Percentiles rank a stretch among this genome's conserved stretches.
Conservation (phyloP, 2,888 invertebrate genomes). For the Himalopsyche kuldschensis region DNA sequence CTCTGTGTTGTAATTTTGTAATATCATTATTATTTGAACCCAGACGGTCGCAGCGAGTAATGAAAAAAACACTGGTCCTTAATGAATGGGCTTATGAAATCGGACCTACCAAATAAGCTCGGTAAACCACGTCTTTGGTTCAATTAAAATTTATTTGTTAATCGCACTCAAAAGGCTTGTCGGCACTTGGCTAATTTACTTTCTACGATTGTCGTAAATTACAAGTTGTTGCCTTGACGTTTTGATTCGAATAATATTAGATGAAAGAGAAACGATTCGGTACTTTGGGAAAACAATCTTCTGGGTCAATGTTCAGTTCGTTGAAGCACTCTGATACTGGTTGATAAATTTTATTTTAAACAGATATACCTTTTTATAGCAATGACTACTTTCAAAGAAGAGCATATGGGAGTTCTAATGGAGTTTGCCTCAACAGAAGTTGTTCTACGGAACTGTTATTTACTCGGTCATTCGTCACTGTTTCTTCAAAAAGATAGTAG, state of each 20-base stretch:
- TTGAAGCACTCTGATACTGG: background rate
- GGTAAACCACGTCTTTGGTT: constrained; percentile 27
- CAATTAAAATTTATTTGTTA: constrained; percentile 39
- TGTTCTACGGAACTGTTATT: no score
- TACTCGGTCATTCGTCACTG: no score
- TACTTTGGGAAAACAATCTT: background rate
- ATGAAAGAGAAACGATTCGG: constrained; percentile 2
- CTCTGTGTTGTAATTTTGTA: no score
- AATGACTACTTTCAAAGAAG: no score
- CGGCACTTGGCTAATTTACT: constrained; percentile 33
- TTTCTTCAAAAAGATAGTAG: no score
- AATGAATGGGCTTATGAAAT: constrained; percentile 35
- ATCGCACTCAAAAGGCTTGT: constrained; percentile 36
- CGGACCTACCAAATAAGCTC: constrained; percentile 28
- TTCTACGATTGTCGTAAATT: constrained; percentile 30
- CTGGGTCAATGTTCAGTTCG: background rate
- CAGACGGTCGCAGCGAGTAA: background rate
- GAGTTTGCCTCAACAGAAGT: no score
- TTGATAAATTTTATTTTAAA: no score
- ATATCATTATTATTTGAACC: background rate
- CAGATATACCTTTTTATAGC: no score
- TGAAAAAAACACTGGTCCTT: background rate
- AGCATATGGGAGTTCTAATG: no score
- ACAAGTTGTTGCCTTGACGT: constrained; percentile 22
- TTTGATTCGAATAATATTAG: constrained; percentile 27